Evolutionary conservation across 2,797 vertebrate species (phyloP).

Genomic region (Enteromius treurensis): DNA sequence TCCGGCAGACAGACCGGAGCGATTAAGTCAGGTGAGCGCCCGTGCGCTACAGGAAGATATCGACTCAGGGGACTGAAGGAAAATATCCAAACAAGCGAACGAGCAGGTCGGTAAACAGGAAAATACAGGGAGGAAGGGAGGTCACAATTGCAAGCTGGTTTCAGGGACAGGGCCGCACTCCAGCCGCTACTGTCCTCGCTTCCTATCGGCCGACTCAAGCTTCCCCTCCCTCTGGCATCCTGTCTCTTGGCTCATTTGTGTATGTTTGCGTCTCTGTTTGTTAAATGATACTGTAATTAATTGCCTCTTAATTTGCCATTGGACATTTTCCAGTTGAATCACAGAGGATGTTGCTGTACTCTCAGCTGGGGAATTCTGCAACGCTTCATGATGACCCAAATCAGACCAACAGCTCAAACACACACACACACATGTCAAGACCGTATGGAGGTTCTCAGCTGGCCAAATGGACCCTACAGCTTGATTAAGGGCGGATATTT

Average conservation of each 20-base stretch:
- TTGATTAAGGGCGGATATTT: slow-evolving; percentile 70
- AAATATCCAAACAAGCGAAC: slow-evolving; percentile 76
- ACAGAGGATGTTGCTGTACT: slow-evolving; percentile 69
- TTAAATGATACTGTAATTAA: slow-evolving; percentile 68
- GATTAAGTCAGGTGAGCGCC: slow-evolving; percentile 64
- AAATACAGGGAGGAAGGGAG: slow-evolving; percentile 77
- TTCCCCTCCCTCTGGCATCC: slow-evolving; percentile 77
- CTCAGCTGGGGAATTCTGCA: slow-evolving; percentile 66
- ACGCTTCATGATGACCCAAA: slow-evolving; percentile 59
- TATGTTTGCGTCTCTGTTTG: slow-evolving; percentile 56
- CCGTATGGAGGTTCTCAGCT: slow-evolving; percentile 53
- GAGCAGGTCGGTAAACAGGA: slow-evolving; percentile 77
- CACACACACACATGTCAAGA: slow-evolving; percentile 48
- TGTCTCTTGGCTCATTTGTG: slow-evolving; percentile 58
- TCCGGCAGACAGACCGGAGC: slow-evolving; percentile 66
- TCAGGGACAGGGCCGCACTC: slow-evolving; percentile 74
- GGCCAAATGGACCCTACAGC: slow-evolving; percentile 54
- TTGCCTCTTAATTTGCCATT: slow-evolving; percentile 68
- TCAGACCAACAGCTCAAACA: slow-evolving; percentile 60
- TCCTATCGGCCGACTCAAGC: slow-evolving; percentile 71
- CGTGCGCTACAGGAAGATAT: slow-evolving; percentile 69
- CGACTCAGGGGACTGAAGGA: slow-evolving; percentile 73
- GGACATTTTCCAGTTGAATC: slow-evolving; percentile 72
- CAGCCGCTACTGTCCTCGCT: slow-evolving; percentile 67
- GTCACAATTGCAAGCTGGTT: slow-evolving; percentile 67